Evolutionary conservation across 2,888 invertebrate species (phyloP).

Genomic region (Tetheella fluctuosa): DNA sequence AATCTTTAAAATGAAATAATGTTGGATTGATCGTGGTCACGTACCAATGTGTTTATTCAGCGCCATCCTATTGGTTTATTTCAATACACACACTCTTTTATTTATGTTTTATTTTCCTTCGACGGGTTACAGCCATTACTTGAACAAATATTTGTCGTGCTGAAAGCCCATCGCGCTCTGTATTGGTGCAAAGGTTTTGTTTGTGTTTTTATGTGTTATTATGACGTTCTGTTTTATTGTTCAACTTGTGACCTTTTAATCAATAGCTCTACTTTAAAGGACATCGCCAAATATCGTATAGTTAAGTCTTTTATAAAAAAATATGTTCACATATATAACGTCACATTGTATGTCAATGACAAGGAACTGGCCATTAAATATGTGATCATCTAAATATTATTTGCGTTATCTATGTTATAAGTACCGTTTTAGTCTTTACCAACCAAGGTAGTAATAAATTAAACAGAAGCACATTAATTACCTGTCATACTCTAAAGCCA

Average conservation of each 20-base stretch:
- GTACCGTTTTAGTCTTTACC: too few species aligned
- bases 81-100: constrained; percentile 44
- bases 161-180: constrained; percentile 55
- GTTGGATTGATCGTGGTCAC: not conserved
- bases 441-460: not conserved
- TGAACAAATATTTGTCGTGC: constrained; percentile 61
- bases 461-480: constrained; percentile 5
- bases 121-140: constrained; percentile 62
- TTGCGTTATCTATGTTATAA: not conserved
- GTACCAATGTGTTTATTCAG: not conserved
- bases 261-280: too few species aligned
- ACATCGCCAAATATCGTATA: not conserved
- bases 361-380: not conserved
- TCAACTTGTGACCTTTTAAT: not conserved
- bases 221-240: constrained; percentile 38
- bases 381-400: not conserved
- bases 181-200: constrained; percentile 46
- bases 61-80: constrained; percentile 43
- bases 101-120: constrained; percentile 58
- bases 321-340: not conserved
- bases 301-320: not conserved
- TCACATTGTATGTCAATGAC: not conserved
- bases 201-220: constrained; percentile 48
- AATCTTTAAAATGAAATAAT: constrained; percentile 3
- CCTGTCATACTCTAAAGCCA: not conserved